Evolutionary conservation across 2,797 vertebrate genomes (phyloP).

Genomic region (Rhynchotus rufescens): DNA sequence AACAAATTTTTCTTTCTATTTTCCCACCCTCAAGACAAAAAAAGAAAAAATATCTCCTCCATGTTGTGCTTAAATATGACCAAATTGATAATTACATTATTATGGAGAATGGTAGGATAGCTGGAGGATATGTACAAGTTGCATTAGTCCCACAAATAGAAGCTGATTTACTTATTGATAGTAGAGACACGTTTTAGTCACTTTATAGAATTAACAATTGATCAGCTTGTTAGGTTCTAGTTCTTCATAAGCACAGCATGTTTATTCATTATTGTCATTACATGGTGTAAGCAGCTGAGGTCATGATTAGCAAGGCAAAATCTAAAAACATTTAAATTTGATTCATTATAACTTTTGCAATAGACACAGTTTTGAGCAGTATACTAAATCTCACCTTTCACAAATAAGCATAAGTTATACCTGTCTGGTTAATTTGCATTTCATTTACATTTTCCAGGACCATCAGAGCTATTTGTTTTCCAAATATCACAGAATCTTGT

Average conservation of each 20-base stretch:
- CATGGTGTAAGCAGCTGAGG: slow-evolving; percentile 72
- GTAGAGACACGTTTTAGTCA: slow-evolving; percentile 88
- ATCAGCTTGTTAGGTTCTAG: slow-evolving; percentile 83
- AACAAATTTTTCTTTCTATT: slow-evolving; percentile 27
- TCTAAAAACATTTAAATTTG: slow-evolving; percentile 35
- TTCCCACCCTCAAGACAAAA: slow-evolving; percentile 24
- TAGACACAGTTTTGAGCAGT: slow-evolving; percentile 19
- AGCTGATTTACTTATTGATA: slow-evolving; percentile 91
- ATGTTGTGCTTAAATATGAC: slow-evolving; percentile 45
- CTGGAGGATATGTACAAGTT: slow-evolving; percentile 72
- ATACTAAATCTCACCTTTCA: slow-evolving; percentile 1
- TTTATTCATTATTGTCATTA: slow-evolving; percentile 90
- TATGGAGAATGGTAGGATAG: slow-evolving; percentile 50
- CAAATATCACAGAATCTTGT: slow-evolving; percentile 36
- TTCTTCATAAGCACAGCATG: slow-evolving; percentile 83
- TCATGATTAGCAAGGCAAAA: slow-evolving; percentile 78
- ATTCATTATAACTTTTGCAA: slow-evolving; percentile 35
- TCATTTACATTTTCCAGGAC: slow-evolving; percentile 49
- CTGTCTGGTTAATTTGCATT: slow-evolving; percentile 29
- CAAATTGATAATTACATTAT: slow-evolving; percentile 60
- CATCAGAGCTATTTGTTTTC: slow-evolving; percentile 24
- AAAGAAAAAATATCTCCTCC: slow-evolving; percentile 56
- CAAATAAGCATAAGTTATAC: slow-evolving; percentile 39
- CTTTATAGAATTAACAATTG: slow-evolving; percentile 96
- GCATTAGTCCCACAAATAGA: slow-evolving; percentile 83